phyloP scores from a whole-genome alignment of 2,797 vertebrate genomes.

The Hemibagrus guttatus region DNA sequence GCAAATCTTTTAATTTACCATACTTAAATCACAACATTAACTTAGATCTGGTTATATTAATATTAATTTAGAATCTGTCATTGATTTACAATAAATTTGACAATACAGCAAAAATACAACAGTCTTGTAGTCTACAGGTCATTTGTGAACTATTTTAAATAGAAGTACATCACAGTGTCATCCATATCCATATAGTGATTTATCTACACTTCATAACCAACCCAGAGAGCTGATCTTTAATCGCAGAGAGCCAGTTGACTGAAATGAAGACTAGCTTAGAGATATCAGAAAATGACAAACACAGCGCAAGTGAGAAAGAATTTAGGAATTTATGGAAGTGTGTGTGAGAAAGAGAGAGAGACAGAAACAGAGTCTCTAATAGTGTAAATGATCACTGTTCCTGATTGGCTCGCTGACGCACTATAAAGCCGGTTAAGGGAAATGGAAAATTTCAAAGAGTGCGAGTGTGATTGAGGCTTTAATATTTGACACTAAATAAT shows the following conservation, averaged over 20 bases:
- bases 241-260: background rate
- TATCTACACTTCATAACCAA: background rate
- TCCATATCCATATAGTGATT: background rate
- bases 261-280: background rate
- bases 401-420: background rate
- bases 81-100: background rate
- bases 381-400: background rate
- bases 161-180: constrained; percentile 1
- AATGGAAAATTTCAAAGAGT: too few relatives aligned
- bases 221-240: background rate
- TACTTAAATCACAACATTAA: background rate
- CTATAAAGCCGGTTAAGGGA: too few relatives aligned
- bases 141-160: background rate
- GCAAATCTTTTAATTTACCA: constrained; percentile 9
- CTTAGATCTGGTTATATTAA: background rate
- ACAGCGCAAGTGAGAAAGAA: background rate
- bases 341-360: background rate
- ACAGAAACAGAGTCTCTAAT: too few relatives aligned
- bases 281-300: background rate
- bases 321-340: background rate
- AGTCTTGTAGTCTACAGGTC: background rate
- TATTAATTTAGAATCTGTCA: background rate
- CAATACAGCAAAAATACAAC: background rate
- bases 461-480: background rate
- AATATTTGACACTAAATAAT: background rate